Evolutionary conservation across 2,113 vertebrate genomes (phyloP).

Genomic region (Cynopterus brachyotis): DNA sequence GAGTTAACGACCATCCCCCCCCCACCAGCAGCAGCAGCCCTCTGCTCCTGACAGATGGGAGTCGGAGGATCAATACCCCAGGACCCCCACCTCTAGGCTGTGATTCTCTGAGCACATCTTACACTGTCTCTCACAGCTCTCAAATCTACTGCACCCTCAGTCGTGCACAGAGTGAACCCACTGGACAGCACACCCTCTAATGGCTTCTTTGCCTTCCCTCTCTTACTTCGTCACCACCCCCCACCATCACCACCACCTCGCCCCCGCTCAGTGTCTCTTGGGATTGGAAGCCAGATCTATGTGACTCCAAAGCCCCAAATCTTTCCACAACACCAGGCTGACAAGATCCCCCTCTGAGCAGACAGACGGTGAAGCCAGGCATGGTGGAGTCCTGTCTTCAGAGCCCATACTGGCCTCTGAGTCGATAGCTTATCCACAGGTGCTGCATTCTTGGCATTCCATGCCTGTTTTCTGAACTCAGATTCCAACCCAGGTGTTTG

Average conservation of each 20-base stretch:
- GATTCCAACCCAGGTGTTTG: slow-evolving; percentile 69
- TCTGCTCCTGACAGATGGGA: neutral
- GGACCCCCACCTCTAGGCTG: neutral
- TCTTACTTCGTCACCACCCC: neutral
- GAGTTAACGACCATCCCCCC: neutral
- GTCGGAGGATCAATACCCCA: neutral
- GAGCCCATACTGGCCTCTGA: neutral
- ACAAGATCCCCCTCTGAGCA: neutral
- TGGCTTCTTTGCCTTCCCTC: neutral
- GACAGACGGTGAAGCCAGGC: neutral
- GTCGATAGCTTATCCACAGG: neutral
- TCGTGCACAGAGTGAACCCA: neutral
- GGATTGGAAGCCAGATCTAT: neutral
- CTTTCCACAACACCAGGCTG: neutral
- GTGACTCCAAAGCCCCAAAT: neutral
- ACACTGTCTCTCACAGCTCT: neutral
- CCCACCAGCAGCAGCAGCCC: neutral
- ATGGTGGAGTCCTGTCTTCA: neutral
- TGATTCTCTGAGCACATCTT: neutral
- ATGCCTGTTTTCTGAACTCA: slow-evolving; percentile 16
- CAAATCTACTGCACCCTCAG: neutral
- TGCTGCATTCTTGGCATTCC: slow-evolving; percentile 54
- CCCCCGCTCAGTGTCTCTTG: neutral
- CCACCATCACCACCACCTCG: neutral
- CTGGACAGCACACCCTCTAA: neutral